Evolutionary conservation across 2,797 vertebrate genomes (phyloP).

Genomic region (Cheracebus regulus): DNA sequence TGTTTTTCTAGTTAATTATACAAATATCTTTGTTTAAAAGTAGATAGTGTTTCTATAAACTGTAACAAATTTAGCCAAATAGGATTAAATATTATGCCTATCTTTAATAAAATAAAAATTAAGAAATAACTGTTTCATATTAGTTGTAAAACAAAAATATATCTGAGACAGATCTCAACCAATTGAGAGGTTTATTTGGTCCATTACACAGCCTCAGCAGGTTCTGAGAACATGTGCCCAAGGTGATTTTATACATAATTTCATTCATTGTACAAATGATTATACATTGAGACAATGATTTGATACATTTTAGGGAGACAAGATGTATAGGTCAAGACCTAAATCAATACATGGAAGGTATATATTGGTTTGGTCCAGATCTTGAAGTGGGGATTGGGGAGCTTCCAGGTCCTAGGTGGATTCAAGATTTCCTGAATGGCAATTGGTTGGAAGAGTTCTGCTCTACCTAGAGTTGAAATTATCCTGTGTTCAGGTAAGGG

Average conservation of each 20-base stretch:
- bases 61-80: neutral
- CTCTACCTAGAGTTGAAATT: neutral
- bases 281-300: too few species aligned
- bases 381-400: neutral
- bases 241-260: too few species aligned
- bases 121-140: neutral
- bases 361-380: neutral
- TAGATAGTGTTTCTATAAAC: neutral
- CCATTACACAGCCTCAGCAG: too few species aligned
- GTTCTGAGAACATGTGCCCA: too few species aligned
- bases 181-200: too few species aligned
- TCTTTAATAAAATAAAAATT: neutral
- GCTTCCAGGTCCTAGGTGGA: neutral
- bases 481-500: neutral
- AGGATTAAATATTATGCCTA: neutral
- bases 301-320: neutral
- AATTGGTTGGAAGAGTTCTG: neutral
- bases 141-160: too few species aligned
- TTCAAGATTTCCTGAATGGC: neutral
- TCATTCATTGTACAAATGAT: too few species aligned
- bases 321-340: neutral
- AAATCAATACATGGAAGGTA: neutral
- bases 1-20: neutral
- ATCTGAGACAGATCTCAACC: too few species aligned
- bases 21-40: neutral